Percentiles rank a stretch among this genome's conserved stretches.
Evolutionary conservation across 2,888 invertebrate genomes (phyloP).

Genomic region (Conus canariensis): DNA sequence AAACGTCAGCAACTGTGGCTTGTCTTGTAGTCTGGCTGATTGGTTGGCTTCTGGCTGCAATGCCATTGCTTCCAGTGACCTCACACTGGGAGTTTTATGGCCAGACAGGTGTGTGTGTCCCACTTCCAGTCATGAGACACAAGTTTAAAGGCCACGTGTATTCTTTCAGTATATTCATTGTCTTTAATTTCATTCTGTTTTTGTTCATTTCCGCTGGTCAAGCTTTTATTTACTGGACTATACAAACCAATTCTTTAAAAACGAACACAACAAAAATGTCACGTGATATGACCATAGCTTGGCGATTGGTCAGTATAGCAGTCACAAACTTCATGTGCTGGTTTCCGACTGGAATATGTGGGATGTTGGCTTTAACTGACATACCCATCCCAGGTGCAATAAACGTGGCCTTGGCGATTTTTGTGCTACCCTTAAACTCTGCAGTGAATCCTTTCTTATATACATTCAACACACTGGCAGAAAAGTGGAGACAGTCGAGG

Average conservation of each 20-base stretch:
- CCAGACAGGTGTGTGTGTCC: not conserved
- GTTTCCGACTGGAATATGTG: too few relatives aligned
- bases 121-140: not conserved
- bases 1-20: not conserved
- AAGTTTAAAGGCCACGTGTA: not conserved
- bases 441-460: too few relatives aligned
- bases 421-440: too few relatives aligned
- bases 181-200: not conserved
- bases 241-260: not conserved
- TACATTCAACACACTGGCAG: too few relatives aligned
- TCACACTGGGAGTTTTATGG: not conserved
- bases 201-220: not conserved
- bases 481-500: too few relatives aligned
- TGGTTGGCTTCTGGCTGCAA: not conserved
- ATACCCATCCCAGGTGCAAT: too few relatives aligned
- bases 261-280: not conserved
- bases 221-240: not conserved
- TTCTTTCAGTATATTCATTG: not conserved
- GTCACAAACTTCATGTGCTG: too few relatives aligned
- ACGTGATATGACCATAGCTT: not conserved
- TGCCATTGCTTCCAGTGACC: not conserved
- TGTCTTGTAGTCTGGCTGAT: not conserved
- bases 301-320: too few relatives aligned
- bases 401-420: too few relatives aligned
- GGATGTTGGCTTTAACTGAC: too few relatives aligned